A percentile compares a stretch with the other conserved stretches of the same genome.
Conservation (phyloP, 2,797 vertebrate genomes). For the Channa striata region DNA sequence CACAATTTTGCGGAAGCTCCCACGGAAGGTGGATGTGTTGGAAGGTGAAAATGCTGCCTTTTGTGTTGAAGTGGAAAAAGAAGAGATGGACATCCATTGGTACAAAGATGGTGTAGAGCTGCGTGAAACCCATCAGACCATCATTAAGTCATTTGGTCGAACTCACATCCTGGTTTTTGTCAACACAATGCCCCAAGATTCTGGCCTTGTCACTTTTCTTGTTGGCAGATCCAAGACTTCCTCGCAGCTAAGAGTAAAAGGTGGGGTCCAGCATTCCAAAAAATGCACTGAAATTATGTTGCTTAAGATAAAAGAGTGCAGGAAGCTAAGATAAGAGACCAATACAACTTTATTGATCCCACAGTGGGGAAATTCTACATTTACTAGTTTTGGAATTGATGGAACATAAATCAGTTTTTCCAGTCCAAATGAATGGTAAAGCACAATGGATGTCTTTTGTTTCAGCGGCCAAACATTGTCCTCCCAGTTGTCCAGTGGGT, state of each 20-base stretch:
- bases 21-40: slow-evolving; percentile 94
- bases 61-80: slow-evolving; percentile 93
- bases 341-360: no score
- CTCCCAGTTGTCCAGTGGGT: slow-evolving; percentile 89
- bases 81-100: slow-evolving; percentile 91
- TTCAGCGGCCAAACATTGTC: slow-evolving; percentile 90
- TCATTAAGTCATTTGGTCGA: slow-evolving; percentile 95
- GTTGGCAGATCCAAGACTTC: slow-evolving; percentile 92
- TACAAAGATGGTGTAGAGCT: slow-evolving; percentile 91
- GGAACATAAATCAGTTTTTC: not conserved
- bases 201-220: slow-evolving; percentile 91
- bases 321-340: no score
- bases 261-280: slow-evolving; percentile 81
- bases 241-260: slow-evolving; percentile 95
- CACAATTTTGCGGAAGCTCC: slow-evolving; percentile 92
- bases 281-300: no score
- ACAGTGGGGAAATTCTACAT: no score
- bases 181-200: slow-evolving; percentile 92
- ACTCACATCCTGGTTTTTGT: slow-evolving; percentile 96
- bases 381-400: not conserved
- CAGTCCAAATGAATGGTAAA: not conserved
- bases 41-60: slow-evolving; percentile 98
- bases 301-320: not conserved
- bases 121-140: slow-evolving; percentile 87
- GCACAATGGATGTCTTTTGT: slow-evolving; percentile 24